Evolutionary conservation across 2,797 vertebrate genomes (phyloP).

Genomic region (Halcyon smyrnensis): DNA sequence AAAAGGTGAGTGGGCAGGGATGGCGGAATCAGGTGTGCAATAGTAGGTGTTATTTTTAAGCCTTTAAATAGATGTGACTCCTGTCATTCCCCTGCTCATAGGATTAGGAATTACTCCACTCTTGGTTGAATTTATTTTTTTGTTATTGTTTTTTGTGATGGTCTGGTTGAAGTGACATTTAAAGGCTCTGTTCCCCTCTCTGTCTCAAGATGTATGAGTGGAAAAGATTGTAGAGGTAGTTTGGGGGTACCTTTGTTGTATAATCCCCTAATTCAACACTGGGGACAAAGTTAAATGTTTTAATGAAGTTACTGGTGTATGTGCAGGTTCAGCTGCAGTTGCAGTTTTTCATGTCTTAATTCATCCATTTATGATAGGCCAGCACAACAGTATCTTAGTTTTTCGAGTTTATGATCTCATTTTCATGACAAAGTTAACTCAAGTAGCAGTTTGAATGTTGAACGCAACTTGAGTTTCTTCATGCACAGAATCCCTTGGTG

Average conservation of each 20-base stretch:
- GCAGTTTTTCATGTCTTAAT: neutral
- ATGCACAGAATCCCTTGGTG: neutral
- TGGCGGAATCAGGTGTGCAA: neutral
- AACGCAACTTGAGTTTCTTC: neutral
- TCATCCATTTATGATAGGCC: neutral
- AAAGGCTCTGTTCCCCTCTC: neutral
- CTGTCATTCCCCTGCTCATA: neutral
- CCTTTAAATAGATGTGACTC: neutral
- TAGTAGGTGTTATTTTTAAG: neutral
- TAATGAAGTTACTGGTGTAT: neutral
- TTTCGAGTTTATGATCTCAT: neutral
- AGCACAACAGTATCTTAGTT: neutral
- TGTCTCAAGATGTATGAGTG: neutral
- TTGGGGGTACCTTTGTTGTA: neutral
- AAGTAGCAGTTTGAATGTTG: neutral
- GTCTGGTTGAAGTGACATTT: neutral
- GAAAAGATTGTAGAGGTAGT: neutral
- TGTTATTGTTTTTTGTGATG: neutral
- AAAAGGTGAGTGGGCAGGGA: neutral
- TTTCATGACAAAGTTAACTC: neutral
- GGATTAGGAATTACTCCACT: neutral
- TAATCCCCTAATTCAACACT: neutral
- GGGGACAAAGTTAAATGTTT: neutral
- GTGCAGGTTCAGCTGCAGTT: neutral
- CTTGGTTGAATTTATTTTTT: neutral